A percentile compares a stretch with the other conserved stretches of the same genome.
Evolutionary conservation across 2,113 vertebrate species (phyloP).

Genomic region (Scytalopus superciliaris): DNA sequence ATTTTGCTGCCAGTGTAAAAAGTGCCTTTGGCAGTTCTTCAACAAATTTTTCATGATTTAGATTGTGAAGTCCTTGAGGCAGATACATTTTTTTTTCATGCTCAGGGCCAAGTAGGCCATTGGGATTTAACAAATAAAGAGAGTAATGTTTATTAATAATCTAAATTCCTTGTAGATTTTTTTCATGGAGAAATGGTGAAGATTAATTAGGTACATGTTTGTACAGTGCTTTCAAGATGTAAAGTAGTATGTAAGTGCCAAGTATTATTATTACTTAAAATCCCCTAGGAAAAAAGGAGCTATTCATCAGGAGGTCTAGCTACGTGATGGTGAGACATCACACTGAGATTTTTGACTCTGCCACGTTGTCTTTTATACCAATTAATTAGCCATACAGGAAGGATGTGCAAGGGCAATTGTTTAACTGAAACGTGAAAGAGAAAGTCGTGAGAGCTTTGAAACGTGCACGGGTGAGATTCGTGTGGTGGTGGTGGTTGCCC

Average conservation of each 20-base stretch:
- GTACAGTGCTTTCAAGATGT: neutral
- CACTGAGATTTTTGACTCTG: neutral
- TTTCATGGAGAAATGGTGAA: neutral
- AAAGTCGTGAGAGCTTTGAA: neutral
- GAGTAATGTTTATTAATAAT: neutral
- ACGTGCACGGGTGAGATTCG: neutral
- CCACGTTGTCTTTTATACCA: fast-evolving
- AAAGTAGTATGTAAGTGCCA: neutral
- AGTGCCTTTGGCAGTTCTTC: neutral
- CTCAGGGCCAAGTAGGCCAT: neutral
- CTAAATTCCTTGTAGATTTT: neutral
- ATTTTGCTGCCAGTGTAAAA: neutral
- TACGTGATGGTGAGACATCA: neutral
- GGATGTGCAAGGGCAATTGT: neutral
- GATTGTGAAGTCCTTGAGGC: neutral
- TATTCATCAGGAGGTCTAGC: neutral
- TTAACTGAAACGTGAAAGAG: neutral
- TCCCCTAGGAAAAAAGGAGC: neutral
- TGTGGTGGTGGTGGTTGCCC: neutral
- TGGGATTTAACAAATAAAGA: neutral
- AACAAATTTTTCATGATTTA: neutral
- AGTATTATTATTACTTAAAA: neutral
- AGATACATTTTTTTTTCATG: neutral
- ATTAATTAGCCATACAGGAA: neutral
- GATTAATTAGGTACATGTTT: neutral